Base-by-base conservation (phyloP, 2,797 vertebrate genomes). In the Astyanax mexicanus region DNA sequence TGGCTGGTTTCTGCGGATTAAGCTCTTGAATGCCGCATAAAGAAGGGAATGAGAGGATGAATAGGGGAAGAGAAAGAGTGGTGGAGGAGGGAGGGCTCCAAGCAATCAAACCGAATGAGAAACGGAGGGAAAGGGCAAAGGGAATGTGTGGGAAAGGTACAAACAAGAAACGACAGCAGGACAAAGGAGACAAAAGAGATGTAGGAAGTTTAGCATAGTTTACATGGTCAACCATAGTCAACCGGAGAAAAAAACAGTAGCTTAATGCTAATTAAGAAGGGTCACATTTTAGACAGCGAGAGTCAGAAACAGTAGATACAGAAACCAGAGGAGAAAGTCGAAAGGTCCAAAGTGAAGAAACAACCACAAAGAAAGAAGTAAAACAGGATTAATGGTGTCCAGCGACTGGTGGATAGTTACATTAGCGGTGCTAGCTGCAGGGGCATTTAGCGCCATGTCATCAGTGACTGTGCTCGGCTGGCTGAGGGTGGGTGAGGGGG, bases 401-500 rank as follows among this genome's bases (percentile, higher is more conserved):
- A 55, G 67, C 17, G 7, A 61, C 44, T 11, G 45, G 52, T 51
- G 71, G 76, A 89, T 92, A 92, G 92, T 93, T 92, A 92, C 90
- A 87, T 88, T 89, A 84, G 88, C 83, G 45, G 80, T 77, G 86
- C 86, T 82, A 80, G 86, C 83, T 78, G 85, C 86, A 80, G 86
- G 82, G 83, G 77, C 83, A 83, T 88, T 87, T 88, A 90, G 80
- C 81, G 84, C 81, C 87, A 84, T 86, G 86, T 87, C 87, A 80
- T 90, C 90, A 88, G 89, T 90, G 86, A 88, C 80, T 5, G 69
- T 57, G 84, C 91, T 92, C 84, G 88, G 91, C 91, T 88, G 90
- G 88, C 86, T 92, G 88, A 88, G 68, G 82, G 89, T 88, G 80
- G 92, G 92, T 86, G 91, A 92, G 82, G 90, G 93, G 83, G 90